These are phyloP conservation scores for Sebastes glaucus DNA, from an alignment of 2,797 vertebrate species.

Conservation along the genomic window DNA sequence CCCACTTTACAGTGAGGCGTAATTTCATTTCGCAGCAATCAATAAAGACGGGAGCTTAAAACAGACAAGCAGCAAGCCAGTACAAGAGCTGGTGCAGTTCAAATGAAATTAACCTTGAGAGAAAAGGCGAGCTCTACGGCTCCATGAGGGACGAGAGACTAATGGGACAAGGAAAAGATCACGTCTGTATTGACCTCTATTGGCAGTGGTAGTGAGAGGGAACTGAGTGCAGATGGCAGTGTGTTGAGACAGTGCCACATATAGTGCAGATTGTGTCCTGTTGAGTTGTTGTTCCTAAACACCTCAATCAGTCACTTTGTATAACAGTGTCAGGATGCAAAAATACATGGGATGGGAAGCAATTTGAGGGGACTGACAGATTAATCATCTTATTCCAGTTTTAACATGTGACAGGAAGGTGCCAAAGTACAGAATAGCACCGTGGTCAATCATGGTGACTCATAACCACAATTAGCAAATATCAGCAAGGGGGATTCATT, in stretches of 20 bases:
- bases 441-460: not conserved
- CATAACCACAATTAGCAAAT: slow-evolving; percentile 7
- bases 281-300: not conserved
- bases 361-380: not conserved
- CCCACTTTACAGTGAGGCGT: slow-evolving; percentile 41
- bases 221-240: not conserved
- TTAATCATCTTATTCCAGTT: not conserved
- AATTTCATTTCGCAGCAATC: slow-evolving; percentile 65
- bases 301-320: not conserved
- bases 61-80: slow-evolving; percentile 24
- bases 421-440: not conserved
- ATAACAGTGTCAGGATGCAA: not conserved
- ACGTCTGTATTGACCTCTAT: slow-evolving; percentile 26
- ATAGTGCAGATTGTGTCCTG: not conserved
- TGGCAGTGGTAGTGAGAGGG: slow-evolving; percentile 25
- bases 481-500: not conserved
- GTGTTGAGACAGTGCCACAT: not conserved
- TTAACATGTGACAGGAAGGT: not conserved
- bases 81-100: slow-evolving; percentile 39
- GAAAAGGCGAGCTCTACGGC: slow-evolving; percentile 10
- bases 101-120: slow-evolving; percentile 73
- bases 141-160: slow-evolving; percentile 8
- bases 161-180: slow-evolving; percentile 46
- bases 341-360: not conserved
- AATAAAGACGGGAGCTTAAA: slow-evolving; percentile 57